phyloP scores from a whole-genome alignment of 2,113 vertebrate species.

The Passer montanus region DNA sequence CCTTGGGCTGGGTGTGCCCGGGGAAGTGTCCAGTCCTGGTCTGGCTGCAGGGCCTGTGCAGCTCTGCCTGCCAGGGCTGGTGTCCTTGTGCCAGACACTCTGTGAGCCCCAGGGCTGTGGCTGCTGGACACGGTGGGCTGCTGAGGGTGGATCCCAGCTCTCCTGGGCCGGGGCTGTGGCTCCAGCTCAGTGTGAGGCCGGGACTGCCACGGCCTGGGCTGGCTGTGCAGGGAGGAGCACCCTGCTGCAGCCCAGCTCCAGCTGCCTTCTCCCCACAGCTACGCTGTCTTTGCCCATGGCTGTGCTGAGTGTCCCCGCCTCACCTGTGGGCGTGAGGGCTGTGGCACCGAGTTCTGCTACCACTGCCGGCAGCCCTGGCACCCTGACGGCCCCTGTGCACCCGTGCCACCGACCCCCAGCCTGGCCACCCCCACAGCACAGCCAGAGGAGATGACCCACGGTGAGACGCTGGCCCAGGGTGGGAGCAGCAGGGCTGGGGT shows the following conservation, averaged over 20 bases:
- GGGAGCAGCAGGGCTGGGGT: not conserved
- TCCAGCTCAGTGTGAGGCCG: rapidly evolving
- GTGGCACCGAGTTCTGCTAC: slow-evolving; percentile 87
- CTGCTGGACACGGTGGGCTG: not conserved
- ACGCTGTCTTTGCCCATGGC: slow-evolving; percentile 84
- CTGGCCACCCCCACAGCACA: slow-evolving; percentile 70
- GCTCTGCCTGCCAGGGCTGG: not conserved
- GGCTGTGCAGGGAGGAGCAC: rapidly evolving
- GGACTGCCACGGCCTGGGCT: not conserved
- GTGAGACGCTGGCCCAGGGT: slow-evolving; percentile 37
- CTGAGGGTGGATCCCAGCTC: not conserved
- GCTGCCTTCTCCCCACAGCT: slow-evolving; percentile 54
- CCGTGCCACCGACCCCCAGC: slow-evolving; percentile 62
- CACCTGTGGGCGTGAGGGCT: slow-evolving; percentile 82
- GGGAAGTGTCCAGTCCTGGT: rapidly evolving
- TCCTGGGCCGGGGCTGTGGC: not conserved
- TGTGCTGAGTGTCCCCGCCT: slow-evolving; percentile 86
- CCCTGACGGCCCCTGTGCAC: slow-evolving; percentile 81
- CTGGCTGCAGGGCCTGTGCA: no score
- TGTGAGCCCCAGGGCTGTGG: not conserved
- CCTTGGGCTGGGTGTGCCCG: not conserved
- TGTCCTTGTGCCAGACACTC: rapidly evolving
- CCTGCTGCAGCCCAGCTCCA: not conserved
- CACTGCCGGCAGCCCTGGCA: slow-evolving; percentile 90
- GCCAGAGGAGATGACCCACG: slow-evolving; percentile 76